phyloP scores from a whole-genome alignment of 2,888 invertebrate species.

The Diplazon laetatorius region DNA sequence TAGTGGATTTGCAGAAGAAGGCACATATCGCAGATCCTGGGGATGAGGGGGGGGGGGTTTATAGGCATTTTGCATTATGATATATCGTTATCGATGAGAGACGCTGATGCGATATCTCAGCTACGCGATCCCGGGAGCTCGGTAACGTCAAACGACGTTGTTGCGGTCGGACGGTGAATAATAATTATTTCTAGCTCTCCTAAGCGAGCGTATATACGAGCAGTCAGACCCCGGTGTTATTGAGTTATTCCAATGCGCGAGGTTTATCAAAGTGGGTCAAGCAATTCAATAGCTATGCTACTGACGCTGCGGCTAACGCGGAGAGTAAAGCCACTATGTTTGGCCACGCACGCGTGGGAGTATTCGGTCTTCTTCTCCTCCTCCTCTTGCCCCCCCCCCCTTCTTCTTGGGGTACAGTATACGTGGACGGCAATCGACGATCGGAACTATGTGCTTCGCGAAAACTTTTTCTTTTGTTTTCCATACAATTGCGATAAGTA shows the following conservation, averaged over 20 bases:
- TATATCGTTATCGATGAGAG: conserved; percentile 41
- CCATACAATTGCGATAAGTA: not conserved
- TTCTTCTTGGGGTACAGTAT: conserved; percentile 70
- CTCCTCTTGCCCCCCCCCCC: conserved; percentile 39
- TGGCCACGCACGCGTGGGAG: conserved; percentile 72
- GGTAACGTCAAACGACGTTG: conserved; percentile 23
- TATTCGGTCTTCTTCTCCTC: conserved; percentile 34
- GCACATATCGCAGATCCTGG: no score
- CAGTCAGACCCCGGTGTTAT: conserved; percentile 65
- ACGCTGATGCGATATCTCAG: not conserved
- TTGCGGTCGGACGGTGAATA: conserved; percentile 72
- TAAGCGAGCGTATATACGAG: conserved; percentile 49
- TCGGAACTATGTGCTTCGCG: conserved; percentile 32
- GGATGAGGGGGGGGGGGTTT: no score
- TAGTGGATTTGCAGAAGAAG: no score
- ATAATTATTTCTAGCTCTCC: conserved; percentile 76
- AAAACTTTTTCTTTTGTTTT: not conserved
- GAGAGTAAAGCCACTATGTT: conserved; percentile 76
- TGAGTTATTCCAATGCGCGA: conserved; percentile 81
- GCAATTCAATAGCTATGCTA: conserved; percentile 79
- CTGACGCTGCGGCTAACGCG: conserved; percentile 60
- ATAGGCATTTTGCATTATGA: no score
- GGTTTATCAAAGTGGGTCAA: conserved; percentile 82
- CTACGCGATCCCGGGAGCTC: conserved; percentile 13
- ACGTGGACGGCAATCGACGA: conserved; percentile 50